Percentiles rank a stretch among this genome's conserved stretches.
These are phyloP conservation scores for Carettochelys insculpta DNA, from an alignment of 2,113 vertebrate species.

Conservation along the genomic window DNA sequence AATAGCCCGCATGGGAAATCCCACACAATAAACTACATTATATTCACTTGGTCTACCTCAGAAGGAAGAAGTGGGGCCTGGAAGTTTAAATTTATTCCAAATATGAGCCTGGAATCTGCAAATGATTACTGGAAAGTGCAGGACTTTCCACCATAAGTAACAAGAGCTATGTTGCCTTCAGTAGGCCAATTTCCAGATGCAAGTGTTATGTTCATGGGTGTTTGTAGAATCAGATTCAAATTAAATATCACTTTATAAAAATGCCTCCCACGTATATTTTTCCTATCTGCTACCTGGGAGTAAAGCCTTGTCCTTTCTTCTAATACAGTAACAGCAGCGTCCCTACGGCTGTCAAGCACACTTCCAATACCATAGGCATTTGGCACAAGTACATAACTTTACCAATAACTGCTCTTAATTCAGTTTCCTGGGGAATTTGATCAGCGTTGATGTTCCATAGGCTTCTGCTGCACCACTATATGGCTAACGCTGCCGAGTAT, in stretches of 20 bases:
- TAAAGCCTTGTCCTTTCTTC: neutral
- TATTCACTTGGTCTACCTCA: neutral
- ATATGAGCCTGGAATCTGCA: neutral
- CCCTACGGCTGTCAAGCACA: neutral
- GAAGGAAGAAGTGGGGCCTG: neutral
- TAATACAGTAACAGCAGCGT: neutral
- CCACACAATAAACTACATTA: neutral
- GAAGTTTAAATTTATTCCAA: neutral
- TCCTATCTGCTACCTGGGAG: neutral
- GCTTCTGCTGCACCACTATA: neutral
- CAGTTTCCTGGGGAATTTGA: neutral
- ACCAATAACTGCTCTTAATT: neutral
- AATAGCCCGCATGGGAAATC: neutral
- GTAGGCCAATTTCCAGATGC: accelerated
- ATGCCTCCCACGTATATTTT: neutral
- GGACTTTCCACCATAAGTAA: neutral
- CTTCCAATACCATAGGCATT: neutral
- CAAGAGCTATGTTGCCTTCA: neutral
- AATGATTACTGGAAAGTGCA: neutral
- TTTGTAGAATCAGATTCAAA: neutral
- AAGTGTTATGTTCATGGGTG: neutral
- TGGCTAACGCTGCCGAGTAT: neutral
- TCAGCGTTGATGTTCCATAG: neutral
- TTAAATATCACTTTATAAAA: neutral
- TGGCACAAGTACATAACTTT: neutral